These are phyloP conservation scores for Pluvialis apricaria DNA, from an alignment of 2,113 vertebrate species.

Conservation along the genomic window DNA sequence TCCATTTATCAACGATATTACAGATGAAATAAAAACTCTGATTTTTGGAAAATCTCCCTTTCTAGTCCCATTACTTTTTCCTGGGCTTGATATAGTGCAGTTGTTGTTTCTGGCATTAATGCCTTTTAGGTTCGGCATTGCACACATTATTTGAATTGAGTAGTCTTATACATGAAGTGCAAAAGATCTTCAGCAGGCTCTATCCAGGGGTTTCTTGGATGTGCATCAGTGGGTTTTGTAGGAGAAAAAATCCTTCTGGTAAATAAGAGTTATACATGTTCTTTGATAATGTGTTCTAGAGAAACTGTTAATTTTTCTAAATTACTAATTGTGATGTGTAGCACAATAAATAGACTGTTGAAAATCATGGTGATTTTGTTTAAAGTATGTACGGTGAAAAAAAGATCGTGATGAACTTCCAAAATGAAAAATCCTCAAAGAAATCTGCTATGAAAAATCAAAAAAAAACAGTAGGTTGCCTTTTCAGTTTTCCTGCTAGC, in stretches of 20 bases:
- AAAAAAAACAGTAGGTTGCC: background rate
- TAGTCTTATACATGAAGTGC: slow-evolving; percentile 59
- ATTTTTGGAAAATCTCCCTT: slow-evolving; percentile 64
- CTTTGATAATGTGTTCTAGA: slow-evolving; percentile 51
- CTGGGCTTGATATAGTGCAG: slow-evolving; percentile 57
- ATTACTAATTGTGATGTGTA: slow-evolving; percentile 33
- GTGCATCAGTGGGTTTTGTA: slow-evolving; percentile 57
- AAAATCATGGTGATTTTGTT: slow-evolving; percentile 45
- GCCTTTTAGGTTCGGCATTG: slow-evolving; percentile 32
- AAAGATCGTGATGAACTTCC: background rate
- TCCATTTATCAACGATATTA: slow-evolving; percentile 65
- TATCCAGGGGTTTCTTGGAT: slow-evolving; percentile 59
- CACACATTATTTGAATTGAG: slow-evolving; percentile 53
- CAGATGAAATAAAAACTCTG: slow-evolving; percentile 68
- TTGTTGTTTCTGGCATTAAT: slow-evolving; percentile 70
- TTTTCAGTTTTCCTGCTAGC: background rate
- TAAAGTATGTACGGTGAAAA: background rate
- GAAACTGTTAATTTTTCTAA: slow-evolving; percentile 51
- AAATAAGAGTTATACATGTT: background rate
- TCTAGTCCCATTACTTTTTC: slow-evolving; percentile 58
- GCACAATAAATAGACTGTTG: slow-evolving; percentile 32
- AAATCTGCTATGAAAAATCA: background rate
- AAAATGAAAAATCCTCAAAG: background rate
- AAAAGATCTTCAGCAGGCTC: slow-evolving; percentile 62
- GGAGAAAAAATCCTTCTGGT: slow-evolving; percentile 26